Base-by-base conservation (phyloP, 2,113 vertebrate species). In the Marmota flaviventris region DNA sequence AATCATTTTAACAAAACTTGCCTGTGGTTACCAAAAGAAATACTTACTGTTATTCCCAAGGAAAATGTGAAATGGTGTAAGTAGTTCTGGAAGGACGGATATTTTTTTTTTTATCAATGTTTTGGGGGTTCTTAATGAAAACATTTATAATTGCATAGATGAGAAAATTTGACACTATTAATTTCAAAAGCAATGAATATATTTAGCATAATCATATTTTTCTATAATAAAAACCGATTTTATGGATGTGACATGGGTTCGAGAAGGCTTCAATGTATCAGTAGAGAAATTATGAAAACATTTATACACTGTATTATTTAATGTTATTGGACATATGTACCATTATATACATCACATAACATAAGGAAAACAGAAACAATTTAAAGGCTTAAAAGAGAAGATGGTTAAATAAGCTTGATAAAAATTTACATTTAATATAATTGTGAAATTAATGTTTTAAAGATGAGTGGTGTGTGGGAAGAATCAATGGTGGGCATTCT, bases 161-260 rank as follows among this genome's bases (percentile, higher is more conserved):
- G 75, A 96, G 65, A 18, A 77, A 91, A 78, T n/a, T 9, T 58
- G 34, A 58, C 22, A 69, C 11, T 69, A 5, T 79, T 20, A 45
- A 4, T 67, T 92, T 70, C 51, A 91, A 96, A 86, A 88, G n/a
- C 63, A 91, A 67, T 73, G 25, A 84, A 75, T 92, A 42, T 9
- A 79, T 75, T 63, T 84, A 58, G 8, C 20, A 70, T 73, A 24
- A 37, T 34, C 16, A 56, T 78, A 58, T 91, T 93, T 56, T 69
- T 58, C 34, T 51, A 9, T 27, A 45, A 58, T 13, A 61, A 73
- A 93, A 5, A 17, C 34, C 18, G 83, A 67, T 86, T 78, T 34
- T 53, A 91, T 48, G 1, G 10, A 51, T 77, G 18, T 14, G 58
- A 77, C 1, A 10, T 32, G 14, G 27, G 6, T 78, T 84, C 58